These are phyloP conservation scores for Noctilio leporinus DNA, from an alignment of 2,113 vertebrate species.

Conservation along the genomic window DNA sequence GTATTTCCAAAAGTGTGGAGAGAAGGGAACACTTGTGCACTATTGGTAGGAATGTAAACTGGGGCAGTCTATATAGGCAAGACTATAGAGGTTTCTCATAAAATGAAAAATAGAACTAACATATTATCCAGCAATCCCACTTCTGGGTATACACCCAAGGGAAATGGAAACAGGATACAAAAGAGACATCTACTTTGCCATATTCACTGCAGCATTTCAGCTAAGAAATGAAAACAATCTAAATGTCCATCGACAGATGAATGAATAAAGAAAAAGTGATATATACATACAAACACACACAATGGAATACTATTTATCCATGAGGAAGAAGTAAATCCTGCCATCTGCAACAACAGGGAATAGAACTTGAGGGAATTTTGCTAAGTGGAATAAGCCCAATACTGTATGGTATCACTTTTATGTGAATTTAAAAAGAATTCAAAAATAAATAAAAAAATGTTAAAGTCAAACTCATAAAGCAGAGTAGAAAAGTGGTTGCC, in stretches of 20 bases:
- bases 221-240: not conserved
- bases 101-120: not conserved
- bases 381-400: not conserved
- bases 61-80: not conserved
- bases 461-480: not conserved
- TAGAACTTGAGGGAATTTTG: not conserved
- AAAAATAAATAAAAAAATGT: too few species aligned
- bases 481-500: not conserved
- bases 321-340: not conserved
- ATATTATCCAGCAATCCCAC: not conserved
- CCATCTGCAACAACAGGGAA: not conserved
- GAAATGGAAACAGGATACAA: not conserved
- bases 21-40: not conserved
- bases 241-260: not conserved
- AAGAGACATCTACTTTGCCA: not conserved
- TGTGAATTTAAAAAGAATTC: not conserved
- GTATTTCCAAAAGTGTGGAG: not conserved
- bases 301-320: not conserved
- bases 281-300: not conserved
- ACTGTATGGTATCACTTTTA: not conserved
- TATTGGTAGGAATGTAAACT: not conserved
- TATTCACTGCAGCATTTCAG: not conserved
- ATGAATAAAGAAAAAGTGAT: not conserved
- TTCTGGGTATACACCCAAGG: not conserved
- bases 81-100: not conserved